Evolutionary conservation across 2,888 invertebrate genomes (phyloP), one percentile per base, ranked within the genome.

Genomic region (Beris chalybata): DNA sequence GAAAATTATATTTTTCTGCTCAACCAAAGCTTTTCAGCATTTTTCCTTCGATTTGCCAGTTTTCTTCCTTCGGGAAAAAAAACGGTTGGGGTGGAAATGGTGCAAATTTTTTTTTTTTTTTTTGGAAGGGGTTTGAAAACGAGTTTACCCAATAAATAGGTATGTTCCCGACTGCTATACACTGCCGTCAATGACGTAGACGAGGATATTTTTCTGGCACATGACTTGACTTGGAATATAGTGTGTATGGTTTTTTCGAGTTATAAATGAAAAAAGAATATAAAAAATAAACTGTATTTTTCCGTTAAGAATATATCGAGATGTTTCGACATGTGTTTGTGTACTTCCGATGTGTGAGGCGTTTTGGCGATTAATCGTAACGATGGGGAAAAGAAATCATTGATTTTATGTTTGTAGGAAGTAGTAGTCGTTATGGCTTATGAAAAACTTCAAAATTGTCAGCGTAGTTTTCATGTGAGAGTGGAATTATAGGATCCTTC

Each of bases 81-180:
- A 43, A 1, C 4, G 7, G 7, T 12, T 5, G 44, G 22, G 7
- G 29, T 22, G 50, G 50, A 47, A 13, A 52, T 13, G 52, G 11
- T 22, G 7, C 2, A 0, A 22, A 22, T 22, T 22, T 22, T 22
- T 22, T 22, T 22, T 22, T 22, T 22, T 1, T 22, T 22, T 22
- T 22, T 22, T 1, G 22, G 13, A 7, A n/a, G 52, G 52, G 15
- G 50, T 52, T 50, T 1, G 52, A 61, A 61, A 67, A 59, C 45
- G 68, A 69, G 64, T 66, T 69, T 66, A 64, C 12, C 68, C 64
- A 64, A 64, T 69, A 69, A 68, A 66, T 68, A 53, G 66, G 65
- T 63, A 47, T 48, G 47, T 52, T 61, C 64, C 45, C 65, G 52
- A 47, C 52, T 15, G 13, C 59, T 58, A 53, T 32, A 38, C 45